These are phyloP conservation scores for Zoanthus gigantus DNA, from an alignment of 92 coral and sea anemone genomes.

Conservation along the genomic window DNA sequence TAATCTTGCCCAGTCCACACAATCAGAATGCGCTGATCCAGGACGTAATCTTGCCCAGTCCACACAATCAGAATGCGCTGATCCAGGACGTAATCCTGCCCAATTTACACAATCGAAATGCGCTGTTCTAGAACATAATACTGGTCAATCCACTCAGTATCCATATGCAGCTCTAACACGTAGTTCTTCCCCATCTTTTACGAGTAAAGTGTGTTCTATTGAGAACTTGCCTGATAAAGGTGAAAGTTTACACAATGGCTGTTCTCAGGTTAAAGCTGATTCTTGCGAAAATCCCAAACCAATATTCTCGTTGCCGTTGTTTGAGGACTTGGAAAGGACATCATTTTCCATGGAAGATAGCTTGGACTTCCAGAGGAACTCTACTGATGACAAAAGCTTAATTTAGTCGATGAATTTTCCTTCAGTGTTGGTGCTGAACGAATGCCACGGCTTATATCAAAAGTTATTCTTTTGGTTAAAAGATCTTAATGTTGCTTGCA, in stretches of 20 bases:
- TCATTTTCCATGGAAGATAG: slow-evolving; percentile 40
- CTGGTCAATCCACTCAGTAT: neutral
- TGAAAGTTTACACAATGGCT: neutral
- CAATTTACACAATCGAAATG: neutral
- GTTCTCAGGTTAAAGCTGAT: neutral
- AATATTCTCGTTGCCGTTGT: slow-evolving; percentile 25
- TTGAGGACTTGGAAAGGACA: slow-evolving; percentile 38
- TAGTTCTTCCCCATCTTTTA: neutral
- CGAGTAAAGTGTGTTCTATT: neutral
- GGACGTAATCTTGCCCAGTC: neutral
- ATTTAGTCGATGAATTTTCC: neutral
- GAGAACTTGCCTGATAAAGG: neutral
- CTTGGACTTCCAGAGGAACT: slow-evolving; percentile 27
- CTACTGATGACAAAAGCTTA: neutral
- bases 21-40: neutral
- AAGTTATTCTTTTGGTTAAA: too few relatives aligned
- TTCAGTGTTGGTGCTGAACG: too few relatives aligned
- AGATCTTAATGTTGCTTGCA: too few relatives aligned
- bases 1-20: slow-evolving; percentile 14
- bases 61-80: neutral
- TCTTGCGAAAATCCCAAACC: neutral
- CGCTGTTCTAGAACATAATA: neutral
- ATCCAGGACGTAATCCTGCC: neutral
- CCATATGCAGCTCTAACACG: neutral
- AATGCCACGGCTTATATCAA: too few relatives aligned